Conservation (phyloP, 2,797 vertebrate genomes). For the Lerista edwardsae region DNA sequence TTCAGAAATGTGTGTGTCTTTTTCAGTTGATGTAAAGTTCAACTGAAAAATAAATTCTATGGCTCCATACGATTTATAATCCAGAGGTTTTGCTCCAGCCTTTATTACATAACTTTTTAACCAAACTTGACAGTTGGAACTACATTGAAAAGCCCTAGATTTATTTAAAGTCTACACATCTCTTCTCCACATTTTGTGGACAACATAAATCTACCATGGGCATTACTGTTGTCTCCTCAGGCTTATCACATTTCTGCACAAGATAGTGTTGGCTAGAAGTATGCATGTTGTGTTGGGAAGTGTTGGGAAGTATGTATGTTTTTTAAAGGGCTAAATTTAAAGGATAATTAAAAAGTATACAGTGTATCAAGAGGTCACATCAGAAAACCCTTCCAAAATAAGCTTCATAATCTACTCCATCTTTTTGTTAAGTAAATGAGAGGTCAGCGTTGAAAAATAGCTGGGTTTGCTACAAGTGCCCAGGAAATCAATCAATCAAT, state of each 20-base stretch:
- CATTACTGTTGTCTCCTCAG: neutral
- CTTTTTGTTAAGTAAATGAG: neutral
- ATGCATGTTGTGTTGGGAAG: neutral
- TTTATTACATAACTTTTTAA: neutral
- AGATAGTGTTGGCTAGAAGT: neutral
- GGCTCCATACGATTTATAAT: fast-evolving
- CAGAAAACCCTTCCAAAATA: neutral
- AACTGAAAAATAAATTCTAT: too few relatives aligned
- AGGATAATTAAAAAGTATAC: neutral
- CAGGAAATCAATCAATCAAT: too few relatives aligned
- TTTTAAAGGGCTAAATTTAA: neutral
- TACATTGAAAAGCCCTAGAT: neutral
- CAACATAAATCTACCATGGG: neutral
- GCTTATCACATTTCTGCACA: neutral
- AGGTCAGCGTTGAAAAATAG: neutral
- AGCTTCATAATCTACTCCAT: neutral
- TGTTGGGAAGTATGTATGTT: neutral
- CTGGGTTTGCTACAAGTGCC: slow-evolving; percentile 21
- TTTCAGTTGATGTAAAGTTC: slow-evolving; percentile 27
- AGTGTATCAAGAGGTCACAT: neutral
- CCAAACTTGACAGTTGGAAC: neutral
- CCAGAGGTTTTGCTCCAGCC: neutral
- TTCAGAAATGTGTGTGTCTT: slow-evolving; percentile 21
- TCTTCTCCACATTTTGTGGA: neutral
- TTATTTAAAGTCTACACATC: neutral